phyloP scores from a whole-genome alignment of 2,113 vertebrate genomes.

The Tachuris rubrigastra region DNA sequence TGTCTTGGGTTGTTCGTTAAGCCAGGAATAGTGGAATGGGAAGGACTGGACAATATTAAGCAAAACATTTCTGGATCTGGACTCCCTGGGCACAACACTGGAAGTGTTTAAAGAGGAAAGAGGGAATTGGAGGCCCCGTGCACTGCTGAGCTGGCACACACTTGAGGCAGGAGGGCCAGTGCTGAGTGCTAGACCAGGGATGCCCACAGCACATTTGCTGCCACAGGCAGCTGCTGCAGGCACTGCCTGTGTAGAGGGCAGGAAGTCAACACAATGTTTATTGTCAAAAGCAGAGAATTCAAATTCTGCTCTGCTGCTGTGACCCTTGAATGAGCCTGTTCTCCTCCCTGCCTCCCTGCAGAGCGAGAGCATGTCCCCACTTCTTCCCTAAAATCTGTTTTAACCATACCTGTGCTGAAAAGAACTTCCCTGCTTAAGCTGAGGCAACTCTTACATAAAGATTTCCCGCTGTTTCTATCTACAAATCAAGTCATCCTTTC shows the following conservation, averaged over 20 bases:
- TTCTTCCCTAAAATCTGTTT: neutral
- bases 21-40: neutral
- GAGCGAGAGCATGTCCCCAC: neutral
- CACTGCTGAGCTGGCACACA: neutral
- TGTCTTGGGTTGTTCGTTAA: neutral
- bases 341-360: neutral
- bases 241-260: accelerated
- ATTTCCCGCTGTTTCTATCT: neutral
- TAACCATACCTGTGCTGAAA: neutral
- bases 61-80: neutral
- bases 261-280: neutral
- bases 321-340: neutral
- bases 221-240: neutral
- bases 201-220: neutral
- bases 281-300: neutral
- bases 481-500: neutral
- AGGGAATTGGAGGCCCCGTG: neutral
- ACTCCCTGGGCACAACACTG: neutral
- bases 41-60: neutral
- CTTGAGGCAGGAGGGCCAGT: neutral
- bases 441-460: neutral
- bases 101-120: neutral
- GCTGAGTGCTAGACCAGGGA: neutral
- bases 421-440: neutral
- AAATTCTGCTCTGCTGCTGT: neutral